Conservation (phyloP, 2,888 invertebrate genomes). For the Ctenicera cuprea region DNA sequence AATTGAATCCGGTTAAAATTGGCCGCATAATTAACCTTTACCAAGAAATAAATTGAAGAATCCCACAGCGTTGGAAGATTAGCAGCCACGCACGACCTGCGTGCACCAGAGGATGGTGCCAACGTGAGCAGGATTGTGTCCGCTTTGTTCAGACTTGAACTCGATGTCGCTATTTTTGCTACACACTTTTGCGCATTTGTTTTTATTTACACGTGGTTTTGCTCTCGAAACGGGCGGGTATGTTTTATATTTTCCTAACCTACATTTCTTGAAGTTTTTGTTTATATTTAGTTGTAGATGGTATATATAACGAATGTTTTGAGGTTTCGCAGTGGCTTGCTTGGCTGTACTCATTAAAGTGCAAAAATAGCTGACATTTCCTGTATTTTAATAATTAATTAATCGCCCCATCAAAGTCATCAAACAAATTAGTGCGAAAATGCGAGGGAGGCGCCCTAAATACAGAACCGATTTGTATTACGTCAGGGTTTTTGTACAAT, state of each 20-base stretch:
- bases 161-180: slow-evolving; percentile 11
- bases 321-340: not conserved
- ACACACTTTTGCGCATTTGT: slow-evolving; percentile 28
- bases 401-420: not conserved
- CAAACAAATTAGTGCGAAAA: not conserved
- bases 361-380: slow-evolving; percentile 5
- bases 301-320: not conserved
- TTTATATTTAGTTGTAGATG: not conserved
- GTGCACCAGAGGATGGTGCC: slow-evolving; percentile 23
- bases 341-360: not conserved
- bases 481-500: too few relatives aligned
- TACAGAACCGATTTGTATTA: not conserved
- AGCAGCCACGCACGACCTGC: slow-evolving; percentile 26
- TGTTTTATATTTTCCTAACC: slow-evolving; percentile 29
- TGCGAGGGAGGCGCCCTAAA: slow-evolving; percentile 9
- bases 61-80: slow-evolving; percentile 8
- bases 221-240: slow-evolving; percentile 3
- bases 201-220: slow-evolving; percentile 21
- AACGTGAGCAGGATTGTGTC: slow-evolving; percentile 17
- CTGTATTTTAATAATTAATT: slow-evolving; percentile 15
- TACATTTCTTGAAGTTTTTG: slow-evolving; percentile 20
- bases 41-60: slow-evolving; percentile 10
- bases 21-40: slow-evolving; percentile 11
- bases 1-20: slow-evolving; percentile 11
- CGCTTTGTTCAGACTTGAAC: not conserved